Conservation (phyloP, 2,888 invertebrate species). For the Drosophila fungiperda region DNA sequence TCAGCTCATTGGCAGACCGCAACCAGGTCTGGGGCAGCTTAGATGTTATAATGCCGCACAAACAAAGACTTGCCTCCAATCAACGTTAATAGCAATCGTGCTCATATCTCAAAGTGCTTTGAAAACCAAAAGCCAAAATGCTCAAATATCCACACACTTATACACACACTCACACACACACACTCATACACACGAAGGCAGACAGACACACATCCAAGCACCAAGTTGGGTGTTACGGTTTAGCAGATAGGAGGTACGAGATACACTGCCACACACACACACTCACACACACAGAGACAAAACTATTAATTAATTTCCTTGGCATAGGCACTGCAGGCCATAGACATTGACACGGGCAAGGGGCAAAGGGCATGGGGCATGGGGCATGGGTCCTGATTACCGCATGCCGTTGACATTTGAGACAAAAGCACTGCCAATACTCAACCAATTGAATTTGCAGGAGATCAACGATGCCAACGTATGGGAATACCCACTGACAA, state of each 20-base stretch:
- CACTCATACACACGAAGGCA: neutral
- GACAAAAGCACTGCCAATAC: constrained; percentile 67
- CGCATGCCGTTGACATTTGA: constrained; percentile 70
- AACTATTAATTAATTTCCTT: constrained; percentile 75
- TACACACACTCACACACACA: constrained; percentile 4
- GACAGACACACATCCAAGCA: neutral
- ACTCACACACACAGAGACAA: constrained; percentile 19
- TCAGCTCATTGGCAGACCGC: constrained; percentile 46
- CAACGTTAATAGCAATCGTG: constrained; percentile 69
- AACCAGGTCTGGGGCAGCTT: constrained; percentile 45
- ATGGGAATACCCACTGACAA: neutral
- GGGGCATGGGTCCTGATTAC: constrained; percentile 26
- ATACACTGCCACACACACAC: constrained; percentile 3
- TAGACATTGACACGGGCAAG: constrained; percentile 37
- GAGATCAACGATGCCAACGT: constrained; percentile 35
- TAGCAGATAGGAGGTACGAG: neutral
- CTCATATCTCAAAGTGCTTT: constrained; percentile 60
- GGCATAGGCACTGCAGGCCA: constrained; percentile 59
- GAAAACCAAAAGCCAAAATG: constrained; percentile 73
- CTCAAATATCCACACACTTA: constrained; percentile 28
- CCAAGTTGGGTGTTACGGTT: constrained; percentile 5
- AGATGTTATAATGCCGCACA: constrained; percentile 56
- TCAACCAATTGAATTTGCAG: constrained; percentile 15
- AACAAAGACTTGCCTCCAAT: constrained; percentile 68
- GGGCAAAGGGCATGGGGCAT: neutral